Evolutionary conservation across 1,140 invertebrate genomes (phyloP), one percentile per base, ranked within the genome.

Genomic region (Drosophila triauraria): DNA sequence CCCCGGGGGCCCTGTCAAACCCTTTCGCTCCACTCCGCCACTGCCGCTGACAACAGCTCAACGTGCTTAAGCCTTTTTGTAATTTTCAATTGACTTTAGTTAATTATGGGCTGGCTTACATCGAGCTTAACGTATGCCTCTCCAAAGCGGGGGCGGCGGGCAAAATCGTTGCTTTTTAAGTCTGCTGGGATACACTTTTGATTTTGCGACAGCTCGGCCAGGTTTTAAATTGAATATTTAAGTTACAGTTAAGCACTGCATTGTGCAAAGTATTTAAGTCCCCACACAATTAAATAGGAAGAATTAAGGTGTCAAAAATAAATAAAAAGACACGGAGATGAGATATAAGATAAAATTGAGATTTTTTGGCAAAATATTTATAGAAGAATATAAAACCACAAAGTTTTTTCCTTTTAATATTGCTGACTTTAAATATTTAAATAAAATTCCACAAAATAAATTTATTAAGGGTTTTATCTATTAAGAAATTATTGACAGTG

Each of bases 11-110:
- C 4, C 57, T 78, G 65, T 53, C 70, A 59, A 59, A 56, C 38
- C 61, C 72, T 32, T 75, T 47, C n/a, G 47, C 46, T 65, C 40
- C 63, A 40, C 57, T 23, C 53, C 27, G 46, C 53, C 59, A 27
- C 27, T 63, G 32, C 54, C 72, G 64, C 46, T 51, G 46, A 43
- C 62, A 72, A 59, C 64, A 68, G 82, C 81, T 84, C 42, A 71
- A 60, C 60, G 47, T 62, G 65, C 65, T 61, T 71, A 80, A 87
- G 76, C 60, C 70, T 77, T 91, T 83, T 58, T 67, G 57, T 74
- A 84, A 87, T 80, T 81, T 83, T 84, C 76, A 87, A 84, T 91
- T 92, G 91, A 88, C 85, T 91, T 91, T 70, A 80, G 76, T 77
- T 91, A 91, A 91, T 87, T 87, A 75, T 68, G 54, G 48, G 27